These are phyloP conservation scores for Vanessa atalanta DNA, from an alignment of 1,140 invertebrate species.

Conservation along the genomic window DNA sequence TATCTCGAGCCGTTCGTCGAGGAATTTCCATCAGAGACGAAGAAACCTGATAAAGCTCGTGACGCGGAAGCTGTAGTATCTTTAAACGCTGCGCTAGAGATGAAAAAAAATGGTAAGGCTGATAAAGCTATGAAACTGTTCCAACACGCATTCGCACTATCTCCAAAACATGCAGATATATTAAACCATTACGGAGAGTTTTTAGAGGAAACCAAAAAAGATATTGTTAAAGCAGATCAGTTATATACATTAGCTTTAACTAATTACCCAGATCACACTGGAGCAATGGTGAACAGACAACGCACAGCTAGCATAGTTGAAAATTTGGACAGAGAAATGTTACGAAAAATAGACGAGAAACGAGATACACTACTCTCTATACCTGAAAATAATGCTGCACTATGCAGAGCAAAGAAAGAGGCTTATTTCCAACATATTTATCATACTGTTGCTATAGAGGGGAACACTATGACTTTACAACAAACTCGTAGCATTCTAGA, in stretches of 20 bases:
- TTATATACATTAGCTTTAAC: conserved; percentile 91
- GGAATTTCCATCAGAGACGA: conserved; percentile 44
- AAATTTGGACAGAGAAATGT: conserved; percentile 90
- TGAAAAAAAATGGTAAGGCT: conserved; percentile 89
- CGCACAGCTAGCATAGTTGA: conserved; percentile 94
- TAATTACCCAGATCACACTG: conserved; percentile 90
- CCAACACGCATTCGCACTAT: conserved; percentile 93
- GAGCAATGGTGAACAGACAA: conserved; percentile 90
- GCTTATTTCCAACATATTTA: conserved; percentile 98
- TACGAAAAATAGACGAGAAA: conserved; percentile 93
- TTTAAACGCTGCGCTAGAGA: conserved; percentile 90
- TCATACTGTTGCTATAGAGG: conserved; percentile 98
- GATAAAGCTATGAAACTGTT: conserved; percentile 94
- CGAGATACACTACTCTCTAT: conserved; percentile 89
- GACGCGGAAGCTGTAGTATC: conserved; percentile 90
- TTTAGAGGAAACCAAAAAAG: conserved; percentile 91
- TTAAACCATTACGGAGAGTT: conserved; percentile 97
- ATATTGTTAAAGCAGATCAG: conserved; percentile 94
- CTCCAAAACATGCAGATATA: conserved; percentile 95
- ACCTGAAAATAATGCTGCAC: conserved; percentile 88
- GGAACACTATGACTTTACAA: conserved; percentile 97
- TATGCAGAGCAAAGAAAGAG: conserved; percentile 94
- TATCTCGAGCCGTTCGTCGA: conserved; percentile 63
- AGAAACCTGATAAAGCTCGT: conserved; percentile 54
- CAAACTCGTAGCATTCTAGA: conserved; percentile 96